Percentiles rank a stretch among this genome's conserved stretches.
These are phyloP conservation scores for Capricornis sumatraensis DNA, from an alignment of 2,113 vertebrate genomes.

Conservation along the genomic window DNA sequence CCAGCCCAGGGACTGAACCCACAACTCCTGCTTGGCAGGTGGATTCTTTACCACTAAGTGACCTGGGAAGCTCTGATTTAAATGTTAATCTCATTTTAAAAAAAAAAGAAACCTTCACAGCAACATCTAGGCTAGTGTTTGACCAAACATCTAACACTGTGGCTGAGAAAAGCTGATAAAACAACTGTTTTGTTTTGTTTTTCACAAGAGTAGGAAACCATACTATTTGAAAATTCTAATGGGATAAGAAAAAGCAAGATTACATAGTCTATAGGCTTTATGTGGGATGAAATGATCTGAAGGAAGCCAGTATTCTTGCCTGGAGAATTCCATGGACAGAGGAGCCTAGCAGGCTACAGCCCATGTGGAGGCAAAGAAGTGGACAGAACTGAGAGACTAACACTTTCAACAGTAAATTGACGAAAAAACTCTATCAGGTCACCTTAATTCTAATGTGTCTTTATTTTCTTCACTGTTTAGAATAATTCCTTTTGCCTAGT, in stretches of 20 bases:
- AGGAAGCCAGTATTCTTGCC: not conserved
- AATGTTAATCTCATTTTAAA: not conserved
- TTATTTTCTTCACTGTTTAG: not conserved
- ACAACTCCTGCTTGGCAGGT: no score
- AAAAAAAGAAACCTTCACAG: not conserved
- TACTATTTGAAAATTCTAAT: not conserved
- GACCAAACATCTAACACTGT: not conserved
- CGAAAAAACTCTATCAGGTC: not conserved
- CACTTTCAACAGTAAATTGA: not conserved
- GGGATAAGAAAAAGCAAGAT: not conserved
- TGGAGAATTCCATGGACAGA: no score
- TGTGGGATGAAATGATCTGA: not conserved
- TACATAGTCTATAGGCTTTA: not conserved
- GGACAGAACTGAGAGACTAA: no score
- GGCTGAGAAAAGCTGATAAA: not conserved
- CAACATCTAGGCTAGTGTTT: not conserved
- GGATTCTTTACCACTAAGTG: no score
- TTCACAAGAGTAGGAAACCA: not conserved
- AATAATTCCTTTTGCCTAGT: not conserved
- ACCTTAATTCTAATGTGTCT: not conserved
- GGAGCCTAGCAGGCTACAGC: no score
- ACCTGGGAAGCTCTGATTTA: not conserved
- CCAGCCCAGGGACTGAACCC: no score
- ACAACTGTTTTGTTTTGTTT: not conserved
- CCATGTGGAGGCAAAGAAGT: no score